phyloP scores from a whole-genome alignment of 2,888 invertebrate genomes.

The Eupithecia subfuscata region DNA sequence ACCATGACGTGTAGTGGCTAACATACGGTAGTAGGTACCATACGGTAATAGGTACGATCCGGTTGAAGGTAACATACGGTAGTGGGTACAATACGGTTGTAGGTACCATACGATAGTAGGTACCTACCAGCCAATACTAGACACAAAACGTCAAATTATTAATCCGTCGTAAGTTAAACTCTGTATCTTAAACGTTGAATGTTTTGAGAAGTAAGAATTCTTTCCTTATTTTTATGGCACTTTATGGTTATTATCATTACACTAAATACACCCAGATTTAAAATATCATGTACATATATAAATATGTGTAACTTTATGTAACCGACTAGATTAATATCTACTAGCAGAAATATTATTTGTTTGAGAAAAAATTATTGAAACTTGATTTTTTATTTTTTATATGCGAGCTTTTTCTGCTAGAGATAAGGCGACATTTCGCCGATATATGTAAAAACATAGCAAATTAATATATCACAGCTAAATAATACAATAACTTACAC shows the following conservation, averaged over 20 bases:
- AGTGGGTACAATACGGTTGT: no score
- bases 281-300: background rate
- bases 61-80: no score
- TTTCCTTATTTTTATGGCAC: conserved; percentile 1
- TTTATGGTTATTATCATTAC: background rate
- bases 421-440: background rate
- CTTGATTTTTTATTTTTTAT: background rate
- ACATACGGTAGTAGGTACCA: no score
- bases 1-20: no score
- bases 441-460: background rate
- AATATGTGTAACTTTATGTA: background rate
- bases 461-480: conserved; percentile 12
- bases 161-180: no score
- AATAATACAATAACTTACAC: background rate
- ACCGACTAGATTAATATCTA: conserved; percentile 1
- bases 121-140: no score
- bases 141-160: no score
- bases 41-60: no score
- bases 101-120: no score
- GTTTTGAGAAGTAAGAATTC: background rate
- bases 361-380: no score
- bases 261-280: background rate
- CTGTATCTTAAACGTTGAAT: background rate
- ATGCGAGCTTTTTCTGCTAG: background rate
- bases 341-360: background rate